A percentile compares a stretch with the other conserved stretches of the same genome.
Conservation (phyloP, 1,140 invertebrate genomes). For the Palaemon carinicauda region DNA sequence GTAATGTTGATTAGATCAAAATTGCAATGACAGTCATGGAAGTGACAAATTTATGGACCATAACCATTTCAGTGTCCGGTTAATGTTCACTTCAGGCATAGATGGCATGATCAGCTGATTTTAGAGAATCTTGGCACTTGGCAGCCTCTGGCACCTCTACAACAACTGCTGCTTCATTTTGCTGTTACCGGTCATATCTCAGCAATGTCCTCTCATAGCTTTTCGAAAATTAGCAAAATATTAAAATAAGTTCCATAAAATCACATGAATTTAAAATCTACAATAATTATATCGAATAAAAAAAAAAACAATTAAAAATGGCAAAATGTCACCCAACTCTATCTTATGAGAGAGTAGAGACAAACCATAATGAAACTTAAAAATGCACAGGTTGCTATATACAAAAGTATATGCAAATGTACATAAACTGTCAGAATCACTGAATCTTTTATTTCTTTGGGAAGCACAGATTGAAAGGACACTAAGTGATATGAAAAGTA, state of each 20-base stretch:
- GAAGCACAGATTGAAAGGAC: conserved; percentile 39
- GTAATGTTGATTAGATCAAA: no score
- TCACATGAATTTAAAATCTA: background rate
- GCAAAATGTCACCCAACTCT: conserved; percentile 42
- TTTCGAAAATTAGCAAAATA: background rate
- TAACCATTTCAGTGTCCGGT: no score
- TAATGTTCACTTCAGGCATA: no score
- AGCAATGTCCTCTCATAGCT: background rate
- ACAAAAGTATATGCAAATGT: conserved; percentile 45
- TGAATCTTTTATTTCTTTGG: conserved; percentile 33
- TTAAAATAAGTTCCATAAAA: background rate
- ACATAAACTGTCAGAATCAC: conserved; percentile 7
- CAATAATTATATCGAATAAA: background rate
- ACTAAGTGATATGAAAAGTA: conserved; percentile 31
- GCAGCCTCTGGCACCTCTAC: conserved; percentile 46
- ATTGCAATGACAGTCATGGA: no score
- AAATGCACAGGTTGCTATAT: conserved; percentile 50
- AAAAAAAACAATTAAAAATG: background rate
- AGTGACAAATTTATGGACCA: no score
- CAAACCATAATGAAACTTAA: conserved; percentile 11
- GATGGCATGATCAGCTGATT: background rate
- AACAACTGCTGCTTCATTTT: conserved; percentile 4
- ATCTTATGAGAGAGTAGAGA: conserved; percentile 49
- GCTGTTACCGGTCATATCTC: background rate
- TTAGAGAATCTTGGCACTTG: conserved; percentile 48